Evolutionary conservation across 2,113 vertebrate species (phyloP), one percentile per base, ranked within the genome.

Genomic region (Xenus cinereus): DNA sequence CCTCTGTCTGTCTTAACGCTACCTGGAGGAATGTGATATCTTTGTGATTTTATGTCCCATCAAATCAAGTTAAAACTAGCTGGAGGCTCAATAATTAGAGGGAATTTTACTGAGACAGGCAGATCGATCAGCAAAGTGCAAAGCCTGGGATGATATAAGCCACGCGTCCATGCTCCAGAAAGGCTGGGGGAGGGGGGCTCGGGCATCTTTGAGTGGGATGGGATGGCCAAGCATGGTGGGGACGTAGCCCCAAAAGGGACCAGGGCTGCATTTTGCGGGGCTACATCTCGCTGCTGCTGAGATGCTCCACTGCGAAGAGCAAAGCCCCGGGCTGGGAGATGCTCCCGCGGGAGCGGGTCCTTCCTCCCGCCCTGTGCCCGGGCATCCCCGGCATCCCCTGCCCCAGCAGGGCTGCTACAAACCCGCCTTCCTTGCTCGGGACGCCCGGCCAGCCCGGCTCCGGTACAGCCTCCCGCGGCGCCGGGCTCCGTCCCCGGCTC

Each of bases 221-320:
- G 6, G 8, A 21, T 19, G 13, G 37, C 46, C 48, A 8, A 37
- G 23, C 0, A 1, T 10, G 14, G 5, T 2, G 9, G n/a, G 7
- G 32, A 26, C 0, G 1, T 3, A 33, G 3, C 53, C 7, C 50
- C 12, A 4, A 32, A 45, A 50, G 23, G 35, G 9, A 30, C 4
- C 28, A 37, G 24, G 14, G 59, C 59, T 73, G n/a, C 17, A 0
- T 48, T 48, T n/a, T 43, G 27, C 4, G 7, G 6, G 33, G 28
- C 16, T 26, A 2, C 41, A 12, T 46, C 71, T 41, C 3, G 13
- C 39, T 14, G 54, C 46, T 27, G 45, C 59, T 2, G 57, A 48
- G 35, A 17, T 2, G 27, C 67, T 41, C 14, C 6, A 1, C 53
- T 20, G 32, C 1, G 6, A 20, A 28, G 18, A 33, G 27, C 64